Evolutionary conservation across 2,888 invertebrate species (phyloP), one percentile per base, ranked within the genome.

Genomic region (Stenodera caucasica): DNA sequence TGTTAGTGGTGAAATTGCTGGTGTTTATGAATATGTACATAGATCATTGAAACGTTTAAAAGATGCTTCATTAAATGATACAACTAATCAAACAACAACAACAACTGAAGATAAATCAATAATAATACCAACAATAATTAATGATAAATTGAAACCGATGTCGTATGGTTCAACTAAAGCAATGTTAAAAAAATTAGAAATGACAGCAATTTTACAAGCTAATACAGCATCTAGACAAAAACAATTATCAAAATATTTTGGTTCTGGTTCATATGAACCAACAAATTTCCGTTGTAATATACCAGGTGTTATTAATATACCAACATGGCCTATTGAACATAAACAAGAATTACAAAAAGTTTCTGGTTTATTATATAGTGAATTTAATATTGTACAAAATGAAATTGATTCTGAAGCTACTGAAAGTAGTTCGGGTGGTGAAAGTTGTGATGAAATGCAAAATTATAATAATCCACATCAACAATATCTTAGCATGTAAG

Each of bases 391-490:
- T 65, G 85, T 94, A 58, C 90, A 92, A 76, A 83, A 84, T 61
- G 88, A 89, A 71, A 83, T 94, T 66, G 96, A 97, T 80, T 94
- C 95, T 1, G 96, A 97, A 82, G 95, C 93, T 33, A 97, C 97
- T 0, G 94, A 90, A 14, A 94, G 94, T 63, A 96, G 95, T 75
- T 96, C 96, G 14, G 96, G 95, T 55, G 95, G 94, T 32, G 96
- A 96, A 79, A 95, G 94, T 74, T 93, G 93, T 79, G 96, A 96
- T 82, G 96, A 96, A 79, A 87, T 90, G 82, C 87, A 91, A 68
- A 81, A 83, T 62, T 92, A 90, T 81, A 91, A 88, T 79, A 92
- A 92, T 81, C 84, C 86, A 53, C 86, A 88, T 74, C 91, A 91
- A 75, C 89, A 90, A 73, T 85, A 85, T 63, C 84, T 92, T 80